Base-by-base conservation (phyloP, 2,888 invertebrate species). In the Melinaea marsaeus region DNA sequence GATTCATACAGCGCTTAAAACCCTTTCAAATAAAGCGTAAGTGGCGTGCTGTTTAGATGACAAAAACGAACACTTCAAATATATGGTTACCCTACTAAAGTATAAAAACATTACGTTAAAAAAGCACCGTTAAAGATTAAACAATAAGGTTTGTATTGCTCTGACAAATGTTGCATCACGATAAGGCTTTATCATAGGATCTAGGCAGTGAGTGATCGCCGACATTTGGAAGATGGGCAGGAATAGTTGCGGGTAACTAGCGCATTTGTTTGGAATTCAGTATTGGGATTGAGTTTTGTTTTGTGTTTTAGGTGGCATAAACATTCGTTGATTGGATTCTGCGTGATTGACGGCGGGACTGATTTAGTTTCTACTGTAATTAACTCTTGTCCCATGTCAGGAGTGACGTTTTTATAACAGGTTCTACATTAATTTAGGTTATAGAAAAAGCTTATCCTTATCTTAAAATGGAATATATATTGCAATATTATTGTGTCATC, bases 161-260 rank as follows among this genome's bases (percentile, higher is more conserved):
- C 35, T 45, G 47, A 37, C 2, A 55, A 4, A 11, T 11, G 9
- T 48, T 48, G 48, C 55, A 67, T 66, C 65, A 48, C 63, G 60
- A 63, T 60, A 62, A 61, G 59, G 58, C 64, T 62, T 66, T 71
- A 71, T 70, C 70, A 66, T 42, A 60, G 69, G 66, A 71, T 68
- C 70, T 69, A 66, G 67, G 63, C 69, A 62, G 71, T 71, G 71
- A 71, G 63, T 63, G 79, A 80, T 81, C 75, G 64, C 51, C 72
- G 75, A 73, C 75, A 78, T 75, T 74, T 71, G 62, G 69, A 64
- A 67, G 69, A 69, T 67, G 65, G 67, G 71, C 68, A 69, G 67
- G 71, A 67, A 69, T 73, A 77, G 77, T 75, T 75, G 79, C 75
- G 75, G 66, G 72, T 70, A 67, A 64, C 72, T 69, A 57, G 64